These are phyloP conservation scores for Argyrosomus japonicus DNA, from an alignment of 2,113 vertebrate species.

Conservation along the genomic window DNA sequence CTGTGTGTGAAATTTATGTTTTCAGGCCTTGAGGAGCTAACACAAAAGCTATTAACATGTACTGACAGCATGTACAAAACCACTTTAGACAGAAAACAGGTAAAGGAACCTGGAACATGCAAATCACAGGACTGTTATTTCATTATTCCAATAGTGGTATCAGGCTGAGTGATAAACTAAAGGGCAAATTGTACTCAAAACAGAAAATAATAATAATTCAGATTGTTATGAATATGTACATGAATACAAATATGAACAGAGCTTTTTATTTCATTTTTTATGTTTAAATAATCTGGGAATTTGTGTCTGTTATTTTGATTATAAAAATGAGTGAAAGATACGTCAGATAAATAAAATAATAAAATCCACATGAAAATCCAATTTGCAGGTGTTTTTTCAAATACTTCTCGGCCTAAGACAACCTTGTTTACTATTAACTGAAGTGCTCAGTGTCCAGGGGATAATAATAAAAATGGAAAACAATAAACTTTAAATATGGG, in stretches of 20 bases:
- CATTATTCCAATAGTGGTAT: not conserved
- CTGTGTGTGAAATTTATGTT: not conserved
- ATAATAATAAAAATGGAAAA: not conserved
- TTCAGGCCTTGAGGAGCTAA: conserved; percentile 11
- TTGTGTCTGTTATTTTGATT: not conserved
- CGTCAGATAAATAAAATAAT: too few species aligned
- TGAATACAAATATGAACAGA: not conserved
- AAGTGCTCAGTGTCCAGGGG: not conserved
- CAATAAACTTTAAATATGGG: not conserved
- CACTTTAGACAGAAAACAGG: not conserved
- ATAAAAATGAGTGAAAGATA: not conserved
- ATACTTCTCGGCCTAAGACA: not conserved
- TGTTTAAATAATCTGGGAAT: not conserved
- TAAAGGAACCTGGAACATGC: not conserved
- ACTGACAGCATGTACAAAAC: conserved; percentile 17
- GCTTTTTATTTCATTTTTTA: not conserved
- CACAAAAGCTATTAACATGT: conserved; percentile 5
- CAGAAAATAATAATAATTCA: not conserved
- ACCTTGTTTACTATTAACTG: not conserved
- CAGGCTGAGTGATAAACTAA: not conserved
- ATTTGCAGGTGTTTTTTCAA: too few species aligned
- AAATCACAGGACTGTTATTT: not conserved
- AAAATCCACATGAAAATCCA: not conserved
- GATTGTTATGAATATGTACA: not conserved
- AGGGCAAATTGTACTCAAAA: not conserved